Evolutionary conservation across 2,888 invertebrate species (phyloP).

Genomic region (Polylopha cassiicola): DNA sequence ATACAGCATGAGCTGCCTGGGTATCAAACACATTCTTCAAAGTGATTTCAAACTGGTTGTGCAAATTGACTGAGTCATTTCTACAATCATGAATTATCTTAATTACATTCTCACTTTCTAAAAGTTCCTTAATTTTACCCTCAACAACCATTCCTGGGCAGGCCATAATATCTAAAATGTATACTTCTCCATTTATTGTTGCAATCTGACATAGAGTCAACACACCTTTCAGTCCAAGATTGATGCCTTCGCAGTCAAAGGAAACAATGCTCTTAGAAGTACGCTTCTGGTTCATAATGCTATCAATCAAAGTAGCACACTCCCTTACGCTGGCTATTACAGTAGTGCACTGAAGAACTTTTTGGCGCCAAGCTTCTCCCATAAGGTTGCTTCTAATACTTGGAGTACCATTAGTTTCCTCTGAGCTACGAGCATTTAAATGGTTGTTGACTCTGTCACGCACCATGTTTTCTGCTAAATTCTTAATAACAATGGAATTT

Average conservation of each 20-base stretch:
- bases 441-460: conserved; percentile 70
- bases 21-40: conserved; percentile 93
- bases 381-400: conserved; percentile 65
- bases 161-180: conserved; percentile 91
- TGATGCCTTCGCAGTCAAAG: conserved; percentile 95
- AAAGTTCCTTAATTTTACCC: conserved; percentile 86
- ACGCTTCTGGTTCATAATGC: conserved; percentile 79
- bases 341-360: conserved; percentile 87
- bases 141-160: conserved; percentile 87
- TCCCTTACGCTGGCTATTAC: conserved; percentile 89
- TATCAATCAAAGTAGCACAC: conserved; percentile 85
- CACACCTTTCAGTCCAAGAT: conserved; percentile 91
- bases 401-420: conserved; percentile 63
- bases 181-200: conserved; percentile 88
- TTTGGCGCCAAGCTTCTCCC: conserved; percentile 88
- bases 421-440: conserved; percentile 60
- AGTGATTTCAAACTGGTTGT: conserved; percentile 89
- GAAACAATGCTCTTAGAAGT: conserved; percentile 82
- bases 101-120: conserved; percentile 88
- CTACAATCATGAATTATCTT: conserved; percentile 96
- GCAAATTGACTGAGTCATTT: conserved; percentile 92
- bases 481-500: conserved; percentile 91
- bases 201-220: conserved; percentile 92
- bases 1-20: conserved; percentile 93
- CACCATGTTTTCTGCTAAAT: conserved; percentile 89